Percentiles rank a stretch among this genome's conserved stretches.
Evolutionary conservation across 2,113 vertebrate species (phyloP).

Genomic region (Oncorhynchus mykiss): DNA sequence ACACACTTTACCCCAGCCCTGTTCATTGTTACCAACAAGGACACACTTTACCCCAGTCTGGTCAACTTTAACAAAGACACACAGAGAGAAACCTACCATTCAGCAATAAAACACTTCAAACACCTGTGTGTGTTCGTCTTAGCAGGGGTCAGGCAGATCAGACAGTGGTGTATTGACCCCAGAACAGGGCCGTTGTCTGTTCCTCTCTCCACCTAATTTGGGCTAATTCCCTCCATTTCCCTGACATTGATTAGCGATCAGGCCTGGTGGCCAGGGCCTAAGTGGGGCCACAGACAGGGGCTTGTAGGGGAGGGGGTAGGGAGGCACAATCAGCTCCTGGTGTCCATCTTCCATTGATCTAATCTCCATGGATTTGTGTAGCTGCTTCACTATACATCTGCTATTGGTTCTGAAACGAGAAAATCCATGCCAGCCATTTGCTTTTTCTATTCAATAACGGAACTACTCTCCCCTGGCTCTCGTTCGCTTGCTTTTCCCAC

Average conservation of each 20-base stretch:
- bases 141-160: conserved; percentile 51
- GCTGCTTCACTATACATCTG: conserved; percentile 13
- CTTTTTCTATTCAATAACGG: neutral
- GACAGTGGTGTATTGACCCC: conserved; percentile 60
- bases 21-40: neutral
- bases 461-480: conserved; percentile 1
- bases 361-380: conserved; percentile 35
- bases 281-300: conserved; percentile 52
- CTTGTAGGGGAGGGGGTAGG: conserved; percentile 16
- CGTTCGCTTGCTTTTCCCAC: neutral
- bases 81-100: conserved; percentile 32
- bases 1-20: too few relatives aligned
- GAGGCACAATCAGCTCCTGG: conserved; percentile 22
- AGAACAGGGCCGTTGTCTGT: conserved; percentile 61
- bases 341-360: conserved; percentile 40
- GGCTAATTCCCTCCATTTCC: conserved; percentile 75
- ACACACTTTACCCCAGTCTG: neutral
- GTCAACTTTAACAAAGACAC: neutral
- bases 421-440: conserved; percentile 8
- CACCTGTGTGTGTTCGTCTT: conserved; percentile 24
- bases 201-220: conserved; percentile 71
- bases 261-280: conserved; percentile 59
- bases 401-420: conserved; percentile 17
- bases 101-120: conserved; percentile 57
- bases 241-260: conserved; percentile 76